phyloP scores from a whole-genome alignment of 2,888 invertebrate species.

The Mythimna lalbum region DNA sequence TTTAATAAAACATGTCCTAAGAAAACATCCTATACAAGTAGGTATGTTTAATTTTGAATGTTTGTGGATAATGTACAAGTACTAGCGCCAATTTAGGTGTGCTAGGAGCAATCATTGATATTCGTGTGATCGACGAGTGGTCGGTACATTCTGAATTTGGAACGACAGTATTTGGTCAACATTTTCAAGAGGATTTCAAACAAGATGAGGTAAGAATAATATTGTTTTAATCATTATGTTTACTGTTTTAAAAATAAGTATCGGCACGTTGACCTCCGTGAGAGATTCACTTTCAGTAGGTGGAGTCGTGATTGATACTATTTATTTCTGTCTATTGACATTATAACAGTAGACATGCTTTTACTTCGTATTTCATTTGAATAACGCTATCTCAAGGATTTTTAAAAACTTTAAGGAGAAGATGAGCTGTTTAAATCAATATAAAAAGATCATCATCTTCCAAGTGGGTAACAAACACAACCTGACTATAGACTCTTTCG shows the following conservation, averaged over 20 bases:
- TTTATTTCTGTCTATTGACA: not conserved
- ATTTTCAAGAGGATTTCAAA: slow-evolving; percentile 72
- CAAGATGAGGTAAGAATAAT: slow-evolving; percentile 70
- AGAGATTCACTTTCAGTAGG: slow-evolving; percentile 54
- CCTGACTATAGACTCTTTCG: no score
- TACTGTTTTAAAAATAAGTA: slow-evolving; percentile 40
- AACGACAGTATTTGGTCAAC: slow-evolving; percentile 67
- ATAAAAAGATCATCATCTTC: no score
- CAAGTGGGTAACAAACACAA: no score
- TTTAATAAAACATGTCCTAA: slow-evolving; percentile 51
- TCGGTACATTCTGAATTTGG: slow-evolving; percentile 54
- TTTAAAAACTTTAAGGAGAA: no score
- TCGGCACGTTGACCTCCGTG: slow-evolving; percentile 32
- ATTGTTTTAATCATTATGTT: slow-evolving; percentile 60
- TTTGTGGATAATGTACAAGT: slow-evolving; percentile 70
- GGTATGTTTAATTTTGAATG: slow-evolving; percentile 64
- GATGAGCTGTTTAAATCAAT: not conserved
- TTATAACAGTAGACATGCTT: not conserved
- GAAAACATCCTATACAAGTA: slow-evolving; percentile 54
- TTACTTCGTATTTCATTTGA: no score
- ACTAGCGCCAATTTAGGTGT: slow-evolving; percentile 58
- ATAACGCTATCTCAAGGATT: no score
- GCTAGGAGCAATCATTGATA: slow-evolving; percentile 50
- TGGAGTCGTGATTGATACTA: not conserved
- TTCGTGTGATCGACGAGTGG: slow-evolving; percentile 57